phyloP scores from a whole-genome alignment of 2,888 invertebrate genomes.

The Melipona bicolor region DNA sequence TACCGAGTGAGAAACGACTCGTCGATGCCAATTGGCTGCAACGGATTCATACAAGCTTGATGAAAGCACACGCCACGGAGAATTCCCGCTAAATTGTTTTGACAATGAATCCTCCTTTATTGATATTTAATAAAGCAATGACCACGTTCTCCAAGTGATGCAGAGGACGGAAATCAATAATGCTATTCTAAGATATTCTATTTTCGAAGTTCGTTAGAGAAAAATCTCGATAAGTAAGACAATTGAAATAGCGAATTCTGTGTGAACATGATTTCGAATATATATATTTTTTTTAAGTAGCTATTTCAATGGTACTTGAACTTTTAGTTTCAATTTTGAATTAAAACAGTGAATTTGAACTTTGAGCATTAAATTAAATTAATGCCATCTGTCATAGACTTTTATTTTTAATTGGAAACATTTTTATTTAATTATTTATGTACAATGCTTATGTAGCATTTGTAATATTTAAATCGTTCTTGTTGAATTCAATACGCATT shows the following conservation, averaged over 20 bases:
- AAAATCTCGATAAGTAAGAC: too few species aligned
- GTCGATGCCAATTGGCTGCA: slow-evolving; percentile 36
- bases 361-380: background rate
- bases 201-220: background rate
- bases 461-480: background rate
- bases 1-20: slow-evolving; percentile 29
- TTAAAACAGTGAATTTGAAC: background rate
- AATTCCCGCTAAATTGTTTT: slow-evolving; percentile 38
- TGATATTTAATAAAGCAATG: slow-evolving; percentile 40
- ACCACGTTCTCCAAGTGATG: slow-evolving; percentile 11
- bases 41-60: slow-evolving; percentile 38
- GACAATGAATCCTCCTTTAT: slow-evolving; percentile 44
- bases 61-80: slow-evolving; percentile 21
- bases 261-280: background rate
- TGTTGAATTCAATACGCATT: background rate
- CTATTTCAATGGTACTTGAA: background rate
- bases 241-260: background rate
- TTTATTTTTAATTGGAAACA: background rate
- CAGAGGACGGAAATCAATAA: slow-evolving; percentile 10
- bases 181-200: slow-evolving; percentile 5
- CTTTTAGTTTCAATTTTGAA: background rate
- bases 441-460: too few species aligned
- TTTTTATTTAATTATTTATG: background rate
- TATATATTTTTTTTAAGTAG: background rate
- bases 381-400: background rate